Percentiles rank a stretch among this genome's conserved stretches.
Evolutionary conservation across 2,113 vertebrate genomes (phyloP).

Genomic region (Sminthopsis crassicaudata): DNA sequence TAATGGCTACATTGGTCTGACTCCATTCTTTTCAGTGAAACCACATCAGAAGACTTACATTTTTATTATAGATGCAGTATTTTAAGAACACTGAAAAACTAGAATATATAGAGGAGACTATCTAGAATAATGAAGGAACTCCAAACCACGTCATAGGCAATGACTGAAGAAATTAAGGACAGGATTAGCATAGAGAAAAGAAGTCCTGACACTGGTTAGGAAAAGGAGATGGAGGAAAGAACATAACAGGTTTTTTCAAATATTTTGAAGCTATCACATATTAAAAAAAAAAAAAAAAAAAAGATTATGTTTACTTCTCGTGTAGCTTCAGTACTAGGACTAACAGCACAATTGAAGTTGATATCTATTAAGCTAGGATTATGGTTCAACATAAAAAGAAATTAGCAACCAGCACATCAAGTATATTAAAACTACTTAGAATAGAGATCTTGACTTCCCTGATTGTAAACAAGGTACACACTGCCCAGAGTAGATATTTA

Average conservation of each 20-base stretch:
- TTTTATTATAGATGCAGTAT: not conserved
- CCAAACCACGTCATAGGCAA: not conserved
- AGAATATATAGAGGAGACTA: not conserved
- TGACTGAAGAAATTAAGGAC: not conserved
- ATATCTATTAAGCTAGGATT: not conserved
- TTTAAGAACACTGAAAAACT: not conserved
- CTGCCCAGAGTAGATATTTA: not conserved
- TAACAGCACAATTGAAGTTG: not conserved
- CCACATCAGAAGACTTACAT: not conserved
- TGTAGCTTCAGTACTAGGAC: not conserved
- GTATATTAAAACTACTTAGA: not conserved
- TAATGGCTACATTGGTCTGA: not conserved
- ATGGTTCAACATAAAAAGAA: not conserved
- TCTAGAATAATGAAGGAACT: not conserved
- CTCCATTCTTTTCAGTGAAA: not conserved
- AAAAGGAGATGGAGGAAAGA: not conserved
- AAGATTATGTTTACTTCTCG: too few species aligned
- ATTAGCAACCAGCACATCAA: not conserved
- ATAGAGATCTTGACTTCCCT: not conserved
- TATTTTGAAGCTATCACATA: not conserved
- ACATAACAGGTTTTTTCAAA: not conserved
- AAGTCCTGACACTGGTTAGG: not conserved
- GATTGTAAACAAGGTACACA: not conserved
- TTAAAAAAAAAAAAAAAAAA: not conserved
- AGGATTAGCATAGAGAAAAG: not conserved